A percentile compares a stretch with the other conserved stretches of the same genome.
Evolutionary conservation across 2,888 invertebrate species (phyloP).

Genomic region (Lasioglossum marginatum): DNA sequence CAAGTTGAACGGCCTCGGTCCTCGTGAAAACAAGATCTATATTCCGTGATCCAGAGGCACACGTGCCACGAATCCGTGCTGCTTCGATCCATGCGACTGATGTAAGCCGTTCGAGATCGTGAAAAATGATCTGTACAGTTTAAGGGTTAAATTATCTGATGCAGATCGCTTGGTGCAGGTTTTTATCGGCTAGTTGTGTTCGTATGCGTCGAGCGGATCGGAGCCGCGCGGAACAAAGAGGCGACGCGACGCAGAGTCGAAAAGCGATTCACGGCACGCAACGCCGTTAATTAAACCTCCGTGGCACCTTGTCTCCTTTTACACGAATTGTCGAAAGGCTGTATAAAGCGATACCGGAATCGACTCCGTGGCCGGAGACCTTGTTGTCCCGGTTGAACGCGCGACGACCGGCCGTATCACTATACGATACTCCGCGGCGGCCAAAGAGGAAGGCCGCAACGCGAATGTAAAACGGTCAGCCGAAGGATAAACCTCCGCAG

Average conservation of each 20-base stretch:
- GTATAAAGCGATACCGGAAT: constrained; percentile 62
- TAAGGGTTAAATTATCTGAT: not conserved
- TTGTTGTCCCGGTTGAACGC: constrained; percentile 30
- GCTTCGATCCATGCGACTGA: not conserved
- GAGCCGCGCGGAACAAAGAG: constrained; percentile 17
- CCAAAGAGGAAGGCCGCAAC: constrained; percentile 37
- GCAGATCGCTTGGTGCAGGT: not conserved
- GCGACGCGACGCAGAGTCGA: constrained; percentile 10
- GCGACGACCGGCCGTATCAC: not conserved
- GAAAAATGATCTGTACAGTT: not conserved
- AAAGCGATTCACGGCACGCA: constrained; percentile 31
- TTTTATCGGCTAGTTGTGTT: not conserved
- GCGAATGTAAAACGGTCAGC: constrained; percentile 26
- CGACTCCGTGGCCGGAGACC: constrained; percentile 21
- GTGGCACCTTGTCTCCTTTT: constrained; percentile 6
- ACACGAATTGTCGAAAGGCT: constrained; percentile 32
- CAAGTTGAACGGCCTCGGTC: constrained; percentile 76
- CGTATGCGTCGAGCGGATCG: not conserved
- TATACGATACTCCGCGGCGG: constrained; percentile 5
- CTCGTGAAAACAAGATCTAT: constrained; percentile 30
- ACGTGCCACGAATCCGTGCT: not conserved
- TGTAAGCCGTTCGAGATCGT: too few relatives aligned
- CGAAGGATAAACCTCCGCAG: constrained; percentile 44
- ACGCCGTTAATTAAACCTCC: constrained; percentile 20
- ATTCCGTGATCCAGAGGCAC: constrained; percentile 3